A percentile compares a stretch with the other conserved stretches of the same genome.
These are phyloP conservation scores for Ormyrus rosae DNA, from an alignment of 2,888 invertebrate species.

Conservation along the genomic window DNA sequence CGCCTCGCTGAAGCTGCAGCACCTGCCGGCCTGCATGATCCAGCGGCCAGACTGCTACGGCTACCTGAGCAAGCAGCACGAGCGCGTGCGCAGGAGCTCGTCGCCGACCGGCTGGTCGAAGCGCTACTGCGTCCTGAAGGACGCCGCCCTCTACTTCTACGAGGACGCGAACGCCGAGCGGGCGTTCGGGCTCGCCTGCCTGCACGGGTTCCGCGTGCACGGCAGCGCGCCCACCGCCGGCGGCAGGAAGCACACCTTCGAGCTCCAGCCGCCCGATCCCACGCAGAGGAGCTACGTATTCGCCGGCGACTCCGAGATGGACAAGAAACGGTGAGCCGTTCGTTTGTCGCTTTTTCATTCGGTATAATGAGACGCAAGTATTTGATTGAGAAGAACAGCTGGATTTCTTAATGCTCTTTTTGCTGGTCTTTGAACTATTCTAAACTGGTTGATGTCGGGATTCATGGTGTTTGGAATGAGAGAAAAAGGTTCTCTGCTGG, in stretches of 20 bases:
- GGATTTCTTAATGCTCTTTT: too few species aligned
- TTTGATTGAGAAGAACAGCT: too few species aligned
- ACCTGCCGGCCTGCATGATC: slow-evolving; percentile 87
- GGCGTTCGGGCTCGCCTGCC: slow-evolving; percentile 94
- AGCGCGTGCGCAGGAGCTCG: slow-evolving; percentile 78
- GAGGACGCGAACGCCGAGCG: slow-evolving; percentile 90
- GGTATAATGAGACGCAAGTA: background rate
- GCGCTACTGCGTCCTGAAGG: slow-evolving; percentile 95
- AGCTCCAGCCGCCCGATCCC: slow-evolving; percentile 91
- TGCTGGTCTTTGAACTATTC: too few species aligned
- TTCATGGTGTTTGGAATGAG: too few species aligned
- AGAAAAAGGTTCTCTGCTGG: too few species aligned
- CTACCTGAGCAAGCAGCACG: slow-evolving; percentile 88
- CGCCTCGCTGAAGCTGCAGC: slow-evolving; percentile 87
- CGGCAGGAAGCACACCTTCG: slow-evolving; percentile 94
- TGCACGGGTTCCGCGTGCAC: slow-evolving; percentile 95
- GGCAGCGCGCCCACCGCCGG: slow-evolving; percentile 83
- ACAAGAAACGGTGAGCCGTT: slow-evolving; percentile 88
- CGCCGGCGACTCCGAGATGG: slow-evolving; percentile 95
- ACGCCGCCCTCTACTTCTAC: slow-evolving; percentile 96
- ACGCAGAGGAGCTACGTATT: slow-evolving; percentile 93
- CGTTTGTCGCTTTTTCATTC: background rate
- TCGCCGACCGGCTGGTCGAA: slow-evolving; percentile 94
- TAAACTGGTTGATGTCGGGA: too few species aligned
- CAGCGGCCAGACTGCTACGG: slow-evolving; percentile 94